These are phyloP conservation scores for Papilio polyxenes DNA, from an alignment of 1,140 invertebrate species.

Conservation along the genomic window DNA sequence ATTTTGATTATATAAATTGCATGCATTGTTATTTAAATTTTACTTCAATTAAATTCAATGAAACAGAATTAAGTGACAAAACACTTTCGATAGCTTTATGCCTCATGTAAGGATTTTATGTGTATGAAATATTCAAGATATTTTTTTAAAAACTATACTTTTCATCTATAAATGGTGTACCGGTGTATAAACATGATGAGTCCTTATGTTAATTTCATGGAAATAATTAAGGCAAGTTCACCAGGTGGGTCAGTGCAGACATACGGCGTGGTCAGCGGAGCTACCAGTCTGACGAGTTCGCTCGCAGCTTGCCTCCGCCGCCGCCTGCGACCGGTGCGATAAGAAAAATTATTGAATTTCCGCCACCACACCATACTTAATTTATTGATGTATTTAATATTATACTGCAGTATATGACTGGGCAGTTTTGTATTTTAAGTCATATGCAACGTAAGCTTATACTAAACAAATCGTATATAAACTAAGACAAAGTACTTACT, in stretches of 20 bases:
- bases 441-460: background rate
- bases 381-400: slow-evolving; percentile 15
- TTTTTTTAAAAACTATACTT: background rate
- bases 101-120: background rate
- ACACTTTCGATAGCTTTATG: background rate
- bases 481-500: too few species aligned
- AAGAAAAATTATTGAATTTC: slow-evolving; percentile 36
- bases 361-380: background rate
- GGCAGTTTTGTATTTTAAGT: background rate
- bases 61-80: background rate
- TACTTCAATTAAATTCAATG: background rate
- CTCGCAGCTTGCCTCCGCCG: slow-evolving; percentile 37
- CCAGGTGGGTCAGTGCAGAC: slow-evolving; percentile 36
- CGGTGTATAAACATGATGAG: background rate
- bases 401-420: background rate
- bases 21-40: background rate
- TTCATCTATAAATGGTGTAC: background rate
- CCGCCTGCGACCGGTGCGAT: slow-evolving; percentile 22
- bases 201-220: slow-evolving; percentile 18
- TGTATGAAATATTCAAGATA: background rate
- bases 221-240: background rate
- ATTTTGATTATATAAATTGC: too few species aligned
- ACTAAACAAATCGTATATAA: too few species aligned
- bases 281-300: slow-evolving; percentile 49
- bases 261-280: slow-evolving; percentile 33